Base-by-base conservation (phyloP, 1,140 invertebrate species). In the Vollenhovia emeryi region DNA sequence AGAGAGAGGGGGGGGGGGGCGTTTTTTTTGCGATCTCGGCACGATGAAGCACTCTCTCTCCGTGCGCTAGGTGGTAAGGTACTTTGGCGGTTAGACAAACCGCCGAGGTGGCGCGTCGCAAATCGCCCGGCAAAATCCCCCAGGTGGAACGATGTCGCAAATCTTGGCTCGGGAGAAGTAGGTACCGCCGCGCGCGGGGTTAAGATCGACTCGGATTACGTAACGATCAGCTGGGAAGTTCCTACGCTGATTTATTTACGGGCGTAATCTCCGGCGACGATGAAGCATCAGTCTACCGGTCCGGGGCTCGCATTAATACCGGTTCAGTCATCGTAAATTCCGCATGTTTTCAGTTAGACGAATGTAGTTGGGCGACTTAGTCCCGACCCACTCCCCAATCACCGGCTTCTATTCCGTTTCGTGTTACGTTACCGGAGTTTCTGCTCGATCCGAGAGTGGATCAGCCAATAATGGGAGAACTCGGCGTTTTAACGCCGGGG, bases 121-220 rank as follows among this genome's bases (percentile, higher is more conserved):
- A 82, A 82, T 82, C 78, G 78, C 66, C 66, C 66, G 78, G 78
- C 78, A 82, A 71, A 66, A 82, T 82, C 66, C 78, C 78, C 78
- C 36, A 82, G 78, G 78, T 82, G 78, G 66, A 82, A 82, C 78
- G 78, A 59, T 82, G 78, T 82, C 78, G 78, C 78, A 82, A 82
- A 82, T 82, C 78, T 73, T 82, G 78, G 36, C 64, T 30, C 64
- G 50, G 27, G 66, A 82, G 52, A 75, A 55, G 68, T 82, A 57
- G 66, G 48, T 36, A 21, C n/a, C 30, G 27, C 30, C 43, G 60
- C 75, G 27, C 75, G 43, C 59, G 30, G 78, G 78, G 66, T 73
- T 82, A 71, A 82, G 78, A 82, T 82, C 78, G 78, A 82, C 78
- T 82, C 66, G 66, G 78, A 82, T 82, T 82, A 82, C 78, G 78